A percentile compares a stretch with the other conserved stretches of the same genome.
Conservation (phyloP, 2,797 vertebrate genomes). For the Sciurus vulgaris region DNA sequence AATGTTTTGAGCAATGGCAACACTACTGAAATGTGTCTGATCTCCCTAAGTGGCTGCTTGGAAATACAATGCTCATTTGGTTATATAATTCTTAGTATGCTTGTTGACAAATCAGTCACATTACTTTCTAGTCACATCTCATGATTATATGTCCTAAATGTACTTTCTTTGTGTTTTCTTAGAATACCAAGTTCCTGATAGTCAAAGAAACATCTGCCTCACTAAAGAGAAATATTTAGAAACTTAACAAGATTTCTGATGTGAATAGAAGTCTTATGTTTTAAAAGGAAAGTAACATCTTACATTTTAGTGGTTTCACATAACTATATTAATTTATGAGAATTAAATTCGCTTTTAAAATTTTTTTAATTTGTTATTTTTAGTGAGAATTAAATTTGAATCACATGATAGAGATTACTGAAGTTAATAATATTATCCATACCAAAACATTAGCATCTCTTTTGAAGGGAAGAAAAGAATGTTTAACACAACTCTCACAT, state of each 20-base stretch:
- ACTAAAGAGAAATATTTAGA: slow-evolving; percentile 11
- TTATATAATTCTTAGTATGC: slow-evolving; percentile 6
- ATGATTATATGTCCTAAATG: background rate
- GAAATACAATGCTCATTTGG: slow-evolving; percentile 46
- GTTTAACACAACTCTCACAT: background rate
- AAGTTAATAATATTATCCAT: background rate
- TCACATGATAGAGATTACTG: background rate
- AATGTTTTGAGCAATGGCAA: slow-evolving; percentile 25
- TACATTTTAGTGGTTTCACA: background rate
- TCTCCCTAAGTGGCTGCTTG: slow-evolving; percentile 49
- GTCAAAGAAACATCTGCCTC: slow-evolving; percentile 8
- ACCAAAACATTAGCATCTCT: background rate
- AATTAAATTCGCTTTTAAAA: background rate
- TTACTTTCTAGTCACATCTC: slow-evolving; percentile 52
- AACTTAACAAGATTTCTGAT: background rate
- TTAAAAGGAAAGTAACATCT: background rate
- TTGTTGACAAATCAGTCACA: slow-evolving; percentile 31
- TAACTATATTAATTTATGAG: background rate
- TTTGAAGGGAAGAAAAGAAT: no score
- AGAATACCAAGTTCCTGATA: slow-evolving; percentile 7
- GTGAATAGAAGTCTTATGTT: background rate
- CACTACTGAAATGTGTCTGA: slow-evolving; percentile 30
- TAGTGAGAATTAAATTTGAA: slow-evolving; percentile 6
- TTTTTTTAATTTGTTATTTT: no score
- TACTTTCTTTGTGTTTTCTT: slow-evolving; percentile 24